Evolutionary conservation across 2,113 vertebrate genomes (phyloP).

Genomic region (Aepyceros melampus): DNA sequence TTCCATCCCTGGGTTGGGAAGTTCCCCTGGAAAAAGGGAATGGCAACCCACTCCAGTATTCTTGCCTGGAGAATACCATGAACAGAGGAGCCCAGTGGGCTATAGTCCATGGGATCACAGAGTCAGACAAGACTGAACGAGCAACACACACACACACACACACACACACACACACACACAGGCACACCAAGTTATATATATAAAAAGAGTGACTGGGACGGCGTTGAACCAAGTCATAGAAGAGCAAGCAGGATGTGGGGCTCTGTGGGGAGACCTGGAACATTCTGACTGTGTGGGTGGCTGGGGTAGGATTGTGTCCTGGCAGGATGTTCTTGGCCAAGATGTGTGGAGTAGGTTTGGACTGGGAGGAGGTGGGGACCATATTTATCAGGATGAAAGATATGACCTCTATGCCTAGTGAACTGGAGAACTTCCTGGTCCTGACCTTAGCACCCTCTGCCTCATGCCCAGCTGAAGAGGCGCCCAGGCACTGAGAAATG

Average conservation of each 20-base stretch:
- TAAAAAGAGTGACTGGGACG: neutral
- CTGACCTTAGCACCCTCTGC: neutral
- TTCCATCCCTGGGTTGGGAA: neutral
- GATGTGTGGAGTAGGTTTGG: rapidly evolving
- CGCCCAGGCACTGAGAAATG: neutral
- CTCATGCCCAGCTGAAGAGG: neutral
- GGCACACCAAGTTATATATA: neutral
- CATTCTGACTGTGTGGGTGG: neutral
- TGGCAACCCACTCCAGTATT: neutral
- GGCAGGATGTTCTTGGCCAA: neutral
- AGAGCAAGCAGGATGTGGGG: neutral
- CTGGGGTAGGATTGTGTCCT: neutral
- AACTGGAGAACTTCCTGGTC: neutral
- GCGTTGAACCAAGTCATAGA: neutral
- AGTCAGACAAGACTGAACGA: neutral
- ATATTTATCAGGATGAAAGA: neutral
- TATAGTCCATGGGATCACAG: neutral
- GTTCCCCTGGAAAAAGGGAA: neutral
- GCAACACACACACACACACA: neutral
- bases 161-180: neutral
- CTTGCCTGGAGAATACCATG: neutral
- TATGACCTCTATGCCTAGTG: neutral
- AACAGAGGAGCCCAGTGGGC: neutral
- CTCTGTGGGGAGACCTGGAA: neutral
- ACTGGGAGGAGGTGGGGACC: neutral